A percentile compares a stretch with the other conserved stretches of the same genome.
Evolutionary conservation across 2,888 invertebrate species (phyloP).

Genomic region (Hemaris fuciformis): DNA sequence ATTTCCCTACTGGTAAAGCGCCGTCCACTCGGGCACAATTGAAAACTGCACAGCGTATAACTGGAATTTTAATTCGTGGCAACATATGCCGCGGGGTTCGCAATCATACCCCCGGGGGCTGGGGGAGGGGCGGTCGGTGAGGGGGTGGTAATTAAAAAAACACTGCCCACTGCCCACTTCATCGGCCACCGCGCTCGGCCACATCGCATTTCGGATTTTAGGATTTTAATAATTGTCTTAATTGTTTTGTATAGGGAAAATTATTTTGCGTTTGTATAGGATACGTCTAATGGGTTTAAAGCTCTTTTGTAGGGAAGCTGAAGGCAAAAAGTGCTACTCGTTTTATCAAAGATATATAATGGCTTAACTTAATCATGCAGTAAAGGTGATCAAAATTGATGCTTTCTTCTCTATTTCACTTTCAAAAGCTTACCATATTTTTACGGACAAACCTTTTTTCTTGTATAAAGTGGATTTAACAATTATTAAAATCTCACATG

Average conservation of each 20-base stretch:
- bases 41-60: slow-evolving; percentile 65
- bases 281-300: neutral
- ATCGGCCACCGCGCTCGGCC: neutral
- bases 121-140: slow-evolving; percentile 14
- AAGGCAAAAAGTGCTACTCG: neutral
- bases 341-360: no score
- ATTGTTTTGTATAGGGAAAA: slow-evolving; percentile 34
- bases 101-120: neutral
- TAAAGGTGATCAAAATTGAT: no score
- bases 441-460: no score
- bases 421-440: no score
- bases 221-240: slow-evolving; percentile 66
- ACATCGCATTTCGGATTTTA: slow-evolving; percentile 36
- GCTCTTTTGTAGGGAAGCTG: neutral
- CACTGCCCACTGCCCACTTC: slow-evolving; percentile 42
- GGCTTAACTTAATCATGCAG: no score
- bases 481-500: no score
- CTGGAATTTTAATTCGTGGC: slow-evolving; percentile 73
- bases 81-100: slow-evolving; percentile 62
- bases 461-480: no score
- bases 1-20: neutral
- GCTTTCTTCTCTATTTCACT: no score
- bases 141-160: slow-evolving; percentile 75
- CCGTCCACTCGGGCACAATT: slow-evolving; percentile 28
- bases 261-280: slow-evolving; percentile 12